Evolutionary conservation across 1,140 invertebrate species (phyloP).

Genomic region (Thaumatotibia leucotreta): DNA sequence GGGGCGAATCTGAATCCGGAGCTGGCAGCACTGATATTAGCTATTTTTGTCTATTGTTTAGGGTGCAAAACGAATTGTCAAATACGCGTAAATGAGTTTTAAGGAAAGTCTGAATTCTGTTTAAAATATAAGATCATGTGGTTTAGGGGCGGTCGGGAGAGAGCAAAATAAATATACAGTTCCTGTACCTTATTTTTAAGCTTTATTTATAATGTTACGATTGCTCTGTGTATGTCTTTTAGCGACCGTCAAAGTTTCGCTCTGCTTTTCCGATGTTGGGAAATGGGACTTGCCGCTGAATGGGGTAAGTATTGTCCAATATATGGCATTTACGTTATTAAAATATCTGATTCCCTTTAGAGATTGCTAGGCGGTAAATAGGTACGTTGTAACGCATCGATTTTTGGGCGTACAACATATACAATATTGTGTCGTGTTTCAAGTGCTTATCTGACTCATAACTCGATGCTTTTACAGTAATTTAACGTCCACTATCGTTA

Average conservation of each 20-base stretch:
- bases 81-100: background rate
- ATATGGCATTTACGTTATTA: background rate
- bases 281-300: slow-evolving; percentile 65
- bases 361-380: background rate
- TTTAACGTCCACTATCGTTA: background rate
- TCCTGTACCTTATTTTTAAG: slow-evolving; percentile 6
- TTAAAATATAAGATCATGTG: background rate
- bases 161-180: background rate
- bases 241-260: slow-evolving; percentile 41
- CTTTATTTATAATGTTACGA: slow-evolving; percentile 30
- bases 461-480: background rate
- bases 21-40: no score
- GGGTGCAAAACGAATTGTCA: background rate
- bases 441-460: background rate
- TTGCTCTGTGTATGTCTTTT: slow-evolving; percentile 45
- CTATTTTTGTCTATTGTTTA: background rate
- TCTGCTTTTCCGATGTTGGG: slow-evolving; percentile 66
- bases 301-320: slow-evolving; percentile 43
- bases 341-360: background rate
- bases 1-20: no score
- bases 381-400: background rate
- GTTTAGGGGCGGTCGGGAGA: background rate
- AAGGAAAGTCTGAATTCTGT: background rate
- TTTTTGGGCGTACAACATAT: background rate
- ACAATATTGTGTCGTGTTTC: slow-evolving; percentile 1